Percentiles rank a stretch among this genome's conserved stretches.
These are phyloP conservation scores for Ditylenchus dipsaci DNA, from an alignment of 1,140 invertebrate species.

Conservation along the genomic window DNA sequence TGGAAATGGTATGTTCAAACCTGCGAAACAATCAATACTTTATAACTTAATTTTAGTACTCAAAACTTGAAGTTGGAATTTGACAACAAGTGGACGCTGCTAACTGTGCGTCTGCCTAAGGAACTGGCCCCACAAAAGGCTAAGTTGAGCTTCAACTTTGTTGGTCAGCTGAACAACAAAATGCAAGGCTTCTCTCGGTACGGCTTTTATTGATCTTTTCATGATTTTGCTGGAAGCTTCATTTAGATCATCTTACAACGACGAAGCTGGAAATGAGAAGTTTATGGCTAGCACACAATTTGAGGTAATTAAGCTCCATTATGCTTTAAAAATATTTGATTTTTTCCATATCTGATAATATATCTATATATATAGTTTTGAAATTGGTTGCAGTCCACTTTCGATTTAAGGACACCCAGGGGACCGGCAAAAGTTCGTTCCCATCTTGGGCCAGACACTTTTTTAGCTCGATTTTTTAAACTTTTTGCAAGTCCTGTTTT, in stretches of 20 bases:
- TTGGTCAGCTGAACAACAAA: constrained; percentile 6
- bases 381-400: no score
- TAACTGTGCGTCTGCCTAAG: constrained; percentile 10
- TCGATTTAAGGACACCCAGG: no score
- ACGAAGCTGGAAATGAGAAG: constrained; percentile 14
- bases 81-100: constrained; percentile 18
- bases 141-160: constrained; percentile 7
- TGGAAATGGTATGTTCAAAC: constrained; percentile 31
- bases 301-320: no score
- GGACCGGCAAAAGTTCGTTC: no score
- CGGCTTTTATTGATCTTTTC: neutral
- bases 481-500: no score
- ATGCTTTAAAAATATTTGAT: no score
- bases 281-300: constrained; percentile 29
- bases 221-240: neutral
- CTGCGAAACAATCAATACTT: neutral
- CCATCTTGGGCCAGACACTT: no score
- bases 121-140: constrained; percentile 21
- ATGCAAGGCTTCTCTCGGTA: constrained; percentile 25
- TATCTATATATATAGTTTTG: no score
- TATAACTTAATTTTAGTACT: constrained; percentile 13
- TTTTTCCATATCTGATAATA: no score
- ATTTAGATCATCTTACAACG: constrained; percentile 35
- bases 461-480: no score
- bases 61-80: constrained; percentile 10